phyloP scores from a whole-genome alignment of 2,888 invertebrate species.

The Chrysolina oricalcia region DNA sequence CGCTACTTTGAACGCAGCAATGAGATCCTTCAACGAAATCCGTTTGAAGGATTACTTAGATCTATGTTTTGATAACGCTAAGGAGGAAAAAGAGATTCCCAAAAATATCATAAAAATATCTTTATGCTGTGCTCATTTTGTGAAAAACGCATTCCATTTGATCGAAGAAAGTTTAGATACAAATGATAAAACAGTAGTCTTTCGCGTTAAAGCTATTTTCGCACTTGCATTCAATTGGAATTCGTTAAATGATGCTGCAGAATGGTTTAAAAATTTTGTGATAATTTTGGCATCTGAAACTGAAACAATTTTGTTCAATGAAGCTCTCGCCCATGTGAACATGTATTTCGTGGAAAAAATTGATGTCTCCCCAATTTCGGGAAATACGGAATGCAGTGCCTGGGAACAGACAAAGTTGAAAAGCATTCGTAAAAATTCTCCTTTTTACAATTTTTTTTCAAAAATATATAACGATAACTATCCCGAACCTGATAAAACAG shows the following conservation, averaged over 20 bases:
- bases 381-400: background rate
- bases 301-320: background rate
- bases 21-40: background rate
- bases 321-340: background rate
- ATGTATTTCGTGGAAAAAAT: background rate
- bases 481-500: no score
- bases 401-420: background rate
- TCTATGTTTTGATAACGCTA: background rate
- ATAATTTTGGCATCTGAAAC: background rate
- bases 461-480: background rate
- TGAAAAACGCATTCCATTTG: background rate
- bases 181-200: background rate
- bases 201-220: background rate
- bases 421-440: background rate
- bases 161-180: background rate
- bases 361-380: background rate
- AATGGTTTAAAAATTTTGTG: background rate
- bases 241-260: background rate
- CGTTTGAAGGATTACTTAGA: background rate
- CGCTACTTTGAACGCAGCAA: slow-evolving; percentile 1
- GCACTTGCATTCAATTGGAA: background rate
- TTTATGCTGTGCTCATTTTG: background rate
- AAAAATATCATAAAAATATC: background rate
- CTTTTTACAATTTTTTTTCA: background rate
- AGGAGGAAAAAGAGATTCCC: background rate